Percentiles rank a stretch among this genome's conserved stretches.
Evolutionary conservation across 2,888 invertebrate genomes (phyloP).

Genomic region (Pyralis farinalis): DNA sequence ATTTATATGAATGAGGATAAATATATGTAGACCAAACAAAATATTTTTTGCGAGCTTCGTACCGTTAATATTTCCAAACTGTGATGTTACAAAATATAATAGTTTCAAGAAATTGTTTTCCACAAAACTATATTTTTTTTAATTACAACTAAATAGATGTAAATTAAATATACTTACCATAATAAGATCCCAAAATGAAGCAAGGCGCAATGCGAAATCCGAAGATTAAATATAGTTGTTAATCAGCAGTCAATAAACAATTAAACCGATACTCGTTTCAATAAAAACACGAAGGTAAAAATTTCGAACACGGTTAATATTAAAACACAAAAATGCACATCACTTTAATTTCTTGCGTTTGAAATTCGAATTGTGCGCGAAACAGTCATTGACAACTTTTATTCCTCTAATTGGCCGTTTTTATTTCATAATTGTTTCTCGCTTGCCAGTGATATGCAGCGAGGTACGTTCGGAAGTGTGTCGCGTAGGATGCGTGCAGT

Average conservation of each 20-base stretch:
- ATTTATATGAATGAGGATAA: no score
- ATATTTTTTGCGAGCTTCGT: no score
- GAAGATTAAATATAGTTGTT: constrained; percentile 21
- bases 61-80: no score
- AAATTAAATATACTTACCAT: constrained; percentile 32
- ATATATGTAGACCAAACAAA: no score
- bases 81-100: no score
- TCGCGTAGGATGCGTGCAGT: constrained; percentile 45
- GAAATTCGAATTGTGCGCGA: constrained; percentile 27
- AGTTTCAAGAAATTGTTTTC: no score
- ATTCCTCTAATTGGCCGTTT: constrained; percentile 10
- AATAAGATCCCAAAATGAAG: constrained; percentile 23
- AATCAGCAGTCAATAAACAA: constrained; percentile 19
- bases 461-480: constrained; percentile 22
- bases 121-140: no score
- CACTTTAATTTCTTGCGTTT: constrained; percentile 27
- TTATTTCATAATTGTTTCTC: constrained; percentile 34
- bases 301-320: constrained; percentile 4
- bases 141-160: no score
- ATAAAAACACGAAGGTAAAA: constrained; percentile 8
- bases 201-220: constrained; percentile 24
- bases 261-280: constrained; percentile 11
- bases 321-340: constrained; percentile 21
- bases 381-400: constrained; percentile 18
- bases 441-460: constrained; percentile 34